These are phyloP conservation scores for Astropecten irregularis DNA, from an alignment of 53 echinoderm and acorn worm genomes.

Conservation along the genomic window DNA sequence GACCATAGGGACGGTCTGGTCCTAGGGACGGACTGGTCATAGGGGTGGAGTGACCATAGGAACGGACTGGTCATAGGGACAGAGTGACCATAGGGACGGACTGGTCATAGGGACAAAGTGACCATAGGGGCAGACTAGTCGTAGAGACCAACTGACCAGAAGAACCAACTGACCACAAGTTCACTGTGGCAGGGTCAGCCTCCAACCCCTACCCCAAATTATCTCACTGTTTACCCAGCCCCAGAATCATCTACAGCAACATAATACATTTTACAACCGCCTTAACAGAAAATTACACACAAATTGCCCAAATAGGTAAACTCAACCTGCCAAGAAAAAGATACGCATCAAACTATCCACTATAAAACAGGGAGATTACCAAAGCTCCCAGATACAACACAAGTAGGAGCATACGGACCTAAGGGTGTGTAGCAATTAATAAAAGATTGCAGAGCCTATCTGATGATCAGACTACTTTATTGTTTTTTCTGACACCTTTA, in stretches of 20 bases:
- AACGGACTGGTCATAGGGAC: no score
- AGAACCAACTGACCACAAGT: no score
- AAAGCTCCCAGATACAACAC: background rate
- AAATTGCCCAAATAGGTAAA: background rate
- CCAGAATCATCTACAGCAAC: background rate
- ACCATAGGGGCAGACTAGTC: no score
- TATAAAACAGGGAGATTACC: background rate
- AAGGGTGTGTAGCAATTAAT: background rate
- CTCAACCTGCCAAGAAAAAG: background rate
- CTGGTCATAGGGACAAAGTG: no score
- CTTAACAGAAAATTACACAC: slow-evolving; percentile 17
- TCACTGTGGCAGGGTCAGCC: no score
- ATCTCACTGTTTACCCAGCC: no score
- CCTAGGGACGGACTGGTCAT: no score
- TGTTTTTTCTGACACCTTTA: slow-evolving; percentile 24
- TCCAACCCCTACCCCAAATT: no score
- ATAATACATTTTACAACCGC: background rate
- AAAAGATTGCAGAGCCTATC: background rate
- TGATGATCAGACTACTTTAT: slow-evolving; percentile 22
- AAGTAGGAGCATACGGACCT: background rate
- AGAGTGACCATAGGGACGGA: no score
- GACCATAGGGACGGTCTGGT: no score
- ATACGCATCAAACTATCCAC: background rate
- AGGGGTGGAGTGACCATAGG: no score
- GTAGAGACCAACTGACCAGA: no score